Evolutionary conservation across 2,888 invertebrate genomes (phyloP).

Genomic region (Drosophila planitibia): DNA sequence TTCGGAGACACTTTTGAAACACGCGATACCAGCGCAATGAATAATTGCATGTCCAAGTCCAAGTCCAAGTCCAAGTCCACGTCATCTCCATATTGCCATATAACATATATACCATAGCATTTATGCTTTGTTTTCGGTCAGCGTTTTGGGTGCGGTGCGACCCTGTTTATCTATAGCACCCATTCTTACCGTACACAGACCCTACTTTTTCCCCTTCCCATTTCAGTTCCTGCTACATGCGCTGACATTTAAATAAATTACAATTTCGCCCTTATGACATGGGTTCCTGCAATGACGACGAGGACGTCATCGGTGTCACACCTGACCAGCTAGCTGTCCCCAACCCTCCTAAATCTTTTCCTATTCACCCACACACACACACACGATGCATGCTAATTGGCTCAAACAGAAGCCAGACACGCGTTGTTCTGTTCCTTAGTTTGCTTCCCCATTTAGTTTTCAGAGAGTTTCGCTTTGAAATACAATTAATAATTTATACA

Average conservation of each 20-base stretch:
- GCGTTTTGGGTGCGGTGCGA: conserved; percentile 60
- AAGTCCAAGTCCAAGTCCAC: conserved; percentile 24
- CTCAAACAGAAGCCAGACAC: conserved; percentile 57
- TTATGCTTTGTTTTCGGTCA: conserved; percentile 52
- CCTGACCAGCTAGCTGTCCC: conserved; percentile 49
- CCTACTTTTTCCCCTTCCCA: background rate
- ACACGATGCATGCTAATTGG: conserved; percentile 75
- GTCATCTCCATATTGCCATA: conserved; percentile 40
- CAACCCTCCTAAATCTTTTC: background rate
- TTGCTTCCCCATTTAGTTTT: conserved; percentile 1
- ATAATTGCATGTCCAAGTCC: conserved; percentile 72
- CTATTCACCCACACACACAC: background rate
- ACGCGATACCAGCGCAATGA: conserved; percentile 65
- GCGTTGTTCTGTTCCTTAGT: conserved; percentile 40
- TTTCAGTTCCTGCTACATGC: conserved; percentile 13
- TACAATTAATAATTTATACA: conserved; percentile 19
- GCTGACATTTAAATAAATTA: conserved; percentile 78
- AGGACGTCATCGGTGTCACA: conserved; percentile 77
- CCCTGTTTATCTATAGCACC: conserved; percentile 32
- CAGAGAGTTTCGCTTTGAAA: conserved; percentile 22
- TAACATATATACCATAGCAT: conserved; percentile 6
- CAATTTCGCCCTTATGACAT: conserved; percentile 68
- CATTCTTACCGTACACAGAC: background rate
- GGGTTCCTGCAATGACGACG: conserved; percentile 64
- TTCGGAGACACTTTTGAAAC: conserved; percentile 14